Evolutionary conservation across 2,797 vertebrate species (phyloP), one percentile per base, ranked within the genome.

Genomic region (Decapterus maruadsi): DNA sequence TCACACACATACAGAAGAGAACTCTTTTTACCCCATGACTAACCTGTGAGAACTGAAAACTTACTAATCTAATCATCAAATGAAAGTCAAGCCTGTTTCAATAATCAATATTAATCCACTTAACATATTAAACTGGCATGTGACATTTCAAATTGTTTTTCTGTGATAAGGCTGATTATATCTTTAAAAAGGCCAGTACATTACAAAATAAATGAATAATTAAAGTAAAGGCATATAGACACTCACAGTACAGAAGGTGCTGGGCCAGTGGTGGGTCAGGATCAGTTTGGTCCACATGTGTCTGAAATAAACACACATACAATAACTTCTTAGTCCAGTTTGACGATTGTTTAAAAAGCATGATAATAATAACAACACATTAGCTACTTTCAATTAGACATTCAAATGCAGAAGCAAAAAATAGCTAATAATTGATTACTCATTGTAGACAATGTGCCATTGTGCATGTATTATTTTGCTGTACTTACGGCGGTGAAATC

Each of bases 231-330:
- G n/a, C 22, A 56, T 19, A 6, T 8, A 46, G 53, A 70, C 57
- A 91, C 92, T 90, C 75, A 96, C 95, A 31, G 4, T 73, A 68
- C 95, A 96, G 86, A 96, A 95, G 31, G 95, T 95, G 34, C 2
- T 57, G n/a, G 95, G 95, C 95, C 95, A 96, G 61, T 95, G 95
- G 38, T 96, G 95, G 63, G 94, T 96, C 82, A 96, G 83, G 74
- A 94, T 95, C 76, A 96, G 75, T 78, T 93, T 95, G 38, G 78
- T 93, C 95, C 95, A 96, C 80, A 90, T 84, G 6, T 90, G 67
- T 72, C 95, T 96, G 83, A 77, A 92, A 91, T 16, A 69, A 12
- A 72, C 8, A 64, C 8, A 75, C 8, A 48, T 0, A 38, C 1
- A 31, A 4, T 20, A 0, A 29, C n/a, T 50, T 68, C 3, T 78